Evolutionary conservation across 2,888 invertebrate species (phyloP).

Genomic region (Macroteleia sp.): DNA sequence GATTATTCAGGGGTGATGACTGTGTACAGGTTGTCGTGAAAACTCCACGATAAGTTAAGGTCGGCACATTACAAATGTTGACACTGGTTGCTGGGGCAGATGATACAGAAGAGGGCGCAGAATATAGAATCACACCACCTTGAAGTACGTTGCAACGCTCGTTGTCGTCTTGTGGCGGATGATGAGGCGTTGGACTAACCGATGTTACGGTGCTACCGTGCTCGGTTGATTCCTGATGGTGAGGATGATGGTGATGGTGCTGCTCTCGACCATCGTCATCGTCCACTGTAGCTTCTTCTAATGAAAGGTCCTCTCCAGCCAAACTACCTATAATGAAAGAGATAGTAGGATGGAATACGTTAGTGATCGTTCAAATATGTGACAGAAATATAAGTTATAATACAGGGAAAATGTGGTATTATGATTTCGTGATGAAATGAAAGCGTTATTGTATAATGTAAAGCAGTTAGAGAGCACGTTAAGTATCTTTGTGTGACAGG

Average conservation of each 20-base stretch:
- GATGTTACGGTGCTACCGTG: constrained; percentile 69
- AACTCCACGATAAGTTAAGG: constrained; percentile 87
- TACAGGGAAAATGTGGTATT: too few relatives aligned
- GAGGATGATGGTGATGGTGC: constrained; percentile 85
- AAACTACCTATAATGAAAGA: constrained; percentile 88
- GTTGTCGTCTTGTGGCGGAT: constrained; percentile 76
- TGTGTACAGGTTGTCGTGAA: constrained; percentile 89
- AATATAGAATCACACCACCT: constrained; percentile 81
- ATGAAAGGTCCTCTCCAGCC: constrained; percentile 91
- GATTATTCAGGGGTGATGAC: constrained; percentile 88
- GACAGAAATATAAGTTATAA: too few relatives aligned
- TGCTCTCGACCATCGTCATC: constrained; percentile 79
- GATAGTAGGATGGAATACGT: constrained; percentile 10
- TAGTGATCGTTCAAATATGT: constrained; percentile 16
- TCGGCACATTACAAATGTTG: constrained; percentile 84
- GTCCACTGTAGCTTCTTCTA: constrained; percentile 86
- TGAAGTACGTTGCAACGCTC: constrained; percentile 80
- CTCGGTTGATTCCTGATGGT: constrained; percentile 74
- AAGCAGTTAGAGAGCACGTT: not conserved
- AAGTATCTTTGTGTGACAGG: constrained; percentile 66
- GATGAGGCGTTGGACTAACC: constrained; percentile 77
- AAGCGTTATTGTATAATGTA: not conserved
- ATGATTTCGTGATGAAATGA: not conserved
- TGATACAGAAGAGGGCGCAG: constrained; percentile 76
- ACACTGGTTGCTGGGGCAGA: constrained; percentile 76